Conservation (phyloP, 2,888 invertebrate species). For the Chloromyia formosa region DNA sequence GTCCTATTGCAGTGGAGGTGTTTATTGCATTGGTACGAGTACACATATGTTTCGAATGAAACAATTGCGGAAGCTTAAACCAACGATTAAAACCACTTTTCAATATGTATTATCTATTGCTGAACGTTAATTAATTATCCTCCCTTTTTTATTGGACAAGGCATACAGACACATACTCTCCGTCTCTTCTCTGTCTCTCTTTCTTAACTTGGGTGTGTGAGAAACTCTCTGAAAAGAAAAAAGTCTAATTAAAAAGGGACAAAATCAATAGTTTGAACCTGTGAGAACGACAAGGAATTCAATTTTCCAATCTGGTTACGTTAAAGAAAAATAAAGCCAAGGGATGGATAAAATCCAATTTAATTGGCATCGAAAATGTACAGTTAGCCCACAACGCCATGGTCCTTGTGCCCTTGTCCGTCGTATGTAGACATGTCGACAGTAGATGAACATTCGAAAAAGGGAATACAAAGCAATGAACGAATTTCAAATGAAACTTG, state of each 20-base stretch:
- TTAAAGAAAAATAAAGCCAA: conserved; percentile 21
- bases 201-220: too few relatives aligned
- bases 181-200: too few relatives aligned
- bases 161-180: too few relatives aligned
- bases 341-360: conserved; percentile 38
- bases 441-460: too few relatives aligned
- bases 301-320: conserved; percentile 35
- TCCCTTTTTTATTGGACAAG: too few relatives aligned
- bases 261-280: conserved; percentile 30
- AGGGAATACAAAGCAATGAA: conserved; percentile 4
- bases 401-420: conserved; percentile 6
- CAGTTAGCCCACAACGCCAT: not conserved
- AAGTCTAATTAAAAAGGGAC: conserved; percentile 36
- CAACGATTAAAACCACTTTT: too few relatives aligned
- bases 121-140: conserved; percentile 10
- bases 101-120: too few relatives aligned
- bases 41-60: too few relatives aligned
- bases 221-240: conserved; percentile 1
- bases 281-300: conserved; percentile 26
- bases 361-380: conserved; percentile 40
- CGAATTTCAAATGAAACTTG: conserved; percentile 34
- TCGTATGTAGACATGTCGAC: not conserved
- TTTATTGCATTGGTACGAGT: too few relatives aligned
- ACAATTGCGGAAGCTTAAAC: too few relatives aligned
- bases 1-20: not conserved